phyloP scores from a whole-genome alignment of 2,113 vertebrate genomes.

The Cryptomyrus ogoouensis region DNA sequence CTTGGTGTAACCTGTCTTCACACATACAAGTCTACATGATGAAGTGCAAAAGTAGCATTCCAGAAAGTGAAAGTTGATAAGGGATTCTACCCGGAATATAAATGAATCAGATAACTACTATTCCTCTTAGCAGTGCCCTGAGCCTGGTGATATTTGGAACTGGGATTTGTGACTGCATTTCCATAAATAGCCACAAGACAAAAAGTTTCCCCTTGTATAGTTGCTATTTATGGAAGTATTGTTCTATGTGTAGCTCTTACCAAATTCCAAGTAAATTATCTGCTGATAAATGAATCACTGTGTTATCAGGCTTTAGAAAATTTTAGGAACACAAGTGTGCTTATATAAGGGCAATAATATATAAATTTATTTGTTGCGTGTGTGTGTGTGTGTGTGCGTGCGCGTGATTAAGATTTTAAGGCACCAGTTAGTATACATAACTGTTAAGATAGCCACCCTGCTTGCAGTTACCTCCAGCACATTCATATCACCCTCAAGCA shows the following conservation, averaged over 20 bases:
- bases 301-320: not conserved
- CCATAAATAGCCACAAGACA: slow-evolving; percentile 17
- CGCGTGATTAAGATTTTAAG: slow-evolving; percentile 1
- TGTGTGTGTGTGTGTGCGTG: not conserved
- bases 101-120: not conserved
- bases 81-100: not conserved
- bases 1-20: not conserved
- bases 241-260: not conserved
- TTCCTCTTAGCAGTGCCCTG: not conserved
- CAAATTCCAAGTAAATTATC: slow-evolving; percentile 15
- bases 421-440: slow-evolving; percentile 10
- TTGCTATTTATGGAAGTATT: slow-evolving; percentile 18
- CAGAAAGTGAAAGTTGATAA: not conserved
- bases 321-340: not conserved
- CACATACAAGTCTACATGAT: not conserved
- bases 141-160: not conserved
- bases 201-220: not conserved
- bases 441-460: slow-evolving; percentile 27
- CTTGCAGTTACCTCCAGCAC: slow-evolving; percentile 19
- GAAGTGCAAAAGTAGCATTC: not conserved
- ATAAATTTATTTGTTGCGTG: not conserved
- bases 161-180: slow-evolving; percentile 7
- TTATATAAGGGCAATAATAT: slow-evolving; percentile 17
- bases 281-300: slow-evolving; percentile 8
- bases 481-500: slow-evolving; percentile 22